phyloP scores from a whole-genome alignment of 2,113 vertebrate species.

The Pica pica region DNA sequence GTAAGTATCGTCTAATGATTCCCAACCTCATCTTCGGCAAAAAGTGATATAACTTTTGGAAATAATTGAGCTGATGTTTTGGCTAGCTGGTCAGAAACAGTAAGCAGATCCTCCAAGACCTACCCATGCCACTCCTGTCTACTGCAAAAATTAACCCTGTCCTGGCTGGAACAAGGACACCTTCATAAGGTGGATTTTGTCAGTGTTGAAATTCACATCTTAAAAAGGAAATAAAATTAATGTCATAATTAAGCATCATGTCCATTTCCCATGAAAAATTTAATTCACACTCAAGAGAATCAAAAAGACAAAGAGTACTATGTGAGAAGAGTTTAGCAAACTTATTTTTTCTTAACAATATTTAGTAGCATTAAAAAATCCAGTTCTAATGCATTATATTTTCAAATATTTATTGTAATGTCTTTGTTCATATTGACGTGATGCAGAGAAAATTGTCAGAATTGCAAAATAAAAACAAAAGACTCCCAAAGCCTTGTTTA shows the following conservation, averaged over 20 bases:
- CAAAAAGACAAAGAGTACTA: neutral
- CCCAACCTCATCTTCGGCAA: neutral
- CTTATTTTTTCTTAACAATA: neutral
- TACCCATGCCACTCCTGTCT: neutral
- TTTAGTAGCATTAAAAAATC: neutral
- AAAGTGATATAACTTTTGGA: neutral
- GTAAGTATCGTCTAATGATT: neutral
- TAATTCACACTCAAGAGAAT: neutral
- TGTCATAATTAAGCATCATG: neutral
- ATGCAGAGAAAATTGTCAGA: neutral
- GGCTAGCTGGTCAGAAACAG: neutral
- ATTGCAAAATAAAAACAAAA: neutral
- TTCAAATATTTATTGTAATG: neutral
- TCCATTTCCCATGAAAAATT: neutral
- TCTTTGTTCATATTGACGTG: neutral
- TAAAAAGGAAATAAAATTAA: neutral
- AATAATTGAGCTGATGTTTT: neutral
- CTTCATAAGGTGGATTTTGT: neutral
- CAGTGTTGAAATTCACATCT: neutral
- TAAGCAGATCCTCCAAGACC: neutral
- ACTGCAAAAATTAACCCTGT: neutral
- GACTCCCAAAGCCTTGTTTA: neutral
- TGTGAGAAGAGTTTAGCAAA: neutral
- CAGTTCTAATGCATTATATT: neutral
- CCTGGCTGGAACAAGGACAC: neutral